Evolutionary conservation across 2,797 vertebrate genomes (phyloP).

Genomic region (Petrocephalus sullivani): DNA sequence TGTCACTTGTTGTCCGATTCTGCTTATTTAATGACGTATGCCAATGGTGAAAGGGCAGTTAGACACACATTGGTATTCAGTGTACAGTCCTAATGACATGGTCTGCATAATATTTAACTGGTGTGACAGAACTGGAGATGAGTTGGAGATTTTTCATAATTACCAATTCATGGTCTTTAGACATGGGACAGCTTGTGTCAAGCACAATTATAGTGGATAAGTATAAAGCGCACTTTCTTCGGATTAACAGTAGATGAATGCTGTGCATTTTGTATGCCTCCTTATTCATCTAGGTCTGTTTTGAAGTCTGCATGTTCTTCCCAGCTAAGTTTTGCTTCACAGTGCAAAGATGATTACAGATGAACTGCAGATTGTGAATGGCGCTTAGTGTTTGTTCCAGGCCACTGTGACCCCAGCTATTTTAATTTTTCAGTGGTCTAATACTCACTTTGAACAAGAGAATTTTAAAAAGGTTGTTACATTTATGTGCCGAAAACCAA

Average conservation of each 20-base stretch:
- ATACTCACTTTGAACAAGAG: not conserved
- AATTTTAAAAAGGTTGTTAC: not conserved
- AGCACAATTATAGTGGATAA: conserved; percentile 5
- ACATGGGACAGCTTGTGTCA: conserved; percentile 10
- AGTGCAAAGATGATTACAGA: not conserved
- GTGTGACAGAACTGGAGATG: conserved; percentile 15
- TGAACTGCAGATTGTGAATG: not conserved
- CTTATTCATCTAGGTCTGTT: not conserved
- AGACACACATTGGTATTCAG: conserved; percentile 3
- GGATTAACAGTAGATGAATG: not conserved
- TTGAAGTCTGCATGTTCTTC: not conserved
- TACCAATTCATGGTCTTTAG: conserved; percentile 23
- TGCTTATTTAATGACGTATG: not conserved
- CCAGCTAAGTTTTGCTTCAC: not conserved
- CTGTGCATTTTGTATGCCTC: not conserved
- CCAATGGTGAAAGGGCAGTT: conserved; percentile 6
- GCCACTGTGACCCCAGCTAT: not conserved
- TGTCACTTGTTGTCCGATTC: not conserved
- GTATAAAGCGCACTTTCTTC: not conserved
- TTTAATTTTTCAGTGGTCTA: not conserved
- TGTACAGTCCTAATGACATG: conserved; percentile 13
- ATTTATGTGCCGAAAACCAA: not conserved
- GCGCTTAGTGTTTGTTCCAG: not conserved
- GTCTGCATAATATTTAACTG: conserved; percentile 10
- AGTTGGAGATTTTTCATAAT: conserved; percentile 19